Evolutionary conservation across 2,797 vertebrate genomes (phyloP), one percentile per base, ranked within the genome.

Genomic region (Cynodonichthys magdalenae): DNA sequence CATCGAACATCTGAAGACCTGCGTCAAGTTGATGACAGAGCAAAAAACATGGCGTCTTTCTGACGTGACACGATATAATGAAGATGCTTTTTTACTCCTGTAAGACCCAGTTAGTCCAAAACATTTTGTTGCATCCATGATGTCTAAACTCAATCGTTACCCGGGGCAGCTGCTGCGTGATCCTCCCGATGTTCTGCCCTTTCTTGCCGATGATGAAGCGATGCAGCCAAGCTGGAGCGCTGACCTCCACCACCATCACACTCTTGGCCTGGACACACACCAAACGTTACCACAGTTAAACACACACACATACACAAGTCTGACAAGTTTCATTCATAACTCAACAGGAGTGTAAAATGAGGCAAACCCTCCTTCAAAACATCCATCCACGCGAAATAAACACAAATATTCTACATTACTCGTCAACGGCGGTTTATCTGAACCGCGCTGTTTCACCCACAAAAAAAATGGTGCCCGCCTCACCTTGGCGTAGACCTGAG

Each of bases 161-260:
- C 75, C 91, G 92, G 6, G 93, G 93, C 2, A 93, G 87, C 74
- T 93, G 93, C 75, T 95, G 91, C 18, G 92, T 95, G 75, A 95
- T 95, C 46, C 92, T 89, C 11, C 92, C 87, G 39, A 95, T 94
- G 87, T 94, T 94, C 77, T 94, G 92, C 60, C 93, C 92, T 83
- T 94, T 95, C 73, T 94, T 94, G 62, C 92, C 93, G 15, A 95
- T 94, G 81, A 95, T 95, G 87, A 94, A 95, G 73, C 91, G 94
- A 76, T 95, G 94, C 19, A 96, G 85, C 94, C 93, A 96, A 28
- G 93, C 93, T 0, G 93, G 94, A 59, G 93, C 93, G 0, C 78
- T 93, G 68, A 95, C 94, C 52, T 94, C 92, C 66, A 93, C 86
- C 82, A 94, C 90, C 83, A 92, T 93, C 60, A 90, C 93, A 45